Evolutionary conservation across 2,888 invertebrate genomes (phyloP), one percentile per base, ranked within the genome.

Genomic region (Epiblema foenella): DNA sequence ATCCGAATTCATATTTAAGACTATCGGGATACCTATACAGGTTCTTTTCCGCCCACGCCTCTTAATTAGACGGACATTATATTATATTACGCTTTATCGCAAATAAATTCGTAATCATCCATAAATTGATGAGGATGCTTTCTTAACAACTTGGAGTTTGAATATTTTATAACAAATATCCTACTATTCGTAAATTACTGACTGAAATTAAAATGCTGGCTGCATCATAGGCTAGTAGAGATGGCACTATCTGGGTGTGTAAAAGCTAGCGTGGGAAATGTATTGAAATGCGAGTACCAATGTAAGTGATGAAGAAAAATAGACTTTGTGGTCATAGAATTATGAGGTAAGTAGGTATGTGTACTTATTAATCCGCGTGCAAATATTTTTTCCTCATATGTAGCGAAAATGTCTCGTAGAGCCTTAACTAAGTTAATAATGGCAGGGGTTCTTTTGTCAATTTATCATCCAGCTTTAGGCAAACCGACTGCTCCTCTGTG

Each of bases 91-190:
- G 65, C 59, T 37, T 42, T 52, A 70, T 70, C 42, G 58, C 52
- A 65, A 65, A 65, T 65, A 59, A 69, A 69, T 69, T 69, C 69
- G 65, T 59, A 65, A 65, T 59, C 49, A 29, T 69, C 24, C 29
- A 58, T 39, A 42, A 64, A 65, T 70, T 70, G 58, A 65, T 37
- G 65, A 59, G 64, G 64, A 57, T 59, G 52, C 59, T 65, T 59
- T 58, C 56, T 37, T 17, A 11, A 33, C 42, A 42, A 52, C 24
- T 42, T 24, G 18, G 7, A 10, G 17, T 15, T 42, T 17, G 18
- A 37, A 39, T 17, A 17, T 59, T 52, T 59, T 56, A 56, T 33
- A 33, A 8, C 7, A 24, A 2, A 8, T 29, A 46, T 7, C n/a
- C 7, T 12, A 42, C 15, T 4, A 15, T 42, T 42, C 4, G 5